Evolutionary conservation across 2,888 invertebrate genomes (phyloP).

Genomic region (Athrips mouffetella): DNA sequence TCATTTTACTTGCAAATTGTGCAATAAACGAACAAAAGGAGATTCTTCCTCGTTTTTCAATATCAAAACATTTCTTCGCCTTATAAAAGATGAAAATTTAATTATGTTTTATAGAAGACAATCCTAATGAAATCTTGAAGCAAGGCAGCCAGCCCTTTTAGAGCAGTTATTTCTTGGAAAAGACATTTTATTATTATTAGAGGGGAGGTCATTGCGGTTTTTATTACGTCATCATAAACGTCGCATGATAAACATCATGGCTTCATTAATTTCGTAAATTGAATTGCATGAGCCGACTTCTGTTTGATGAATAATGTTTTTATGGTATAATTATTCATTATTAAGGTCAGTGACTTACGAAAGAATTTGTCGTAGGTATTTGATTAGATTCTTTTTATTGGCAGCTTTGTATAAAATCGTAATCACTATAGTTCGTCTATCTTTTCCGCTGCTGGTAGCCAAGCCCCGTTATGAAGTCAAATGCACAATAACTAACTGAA

Average conservation of each 20-base stretch:
- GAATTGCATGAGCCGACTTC: conserved; percentile 9
- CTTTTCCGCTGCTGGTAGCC: no score
- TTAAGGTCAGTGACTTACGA: background rate
- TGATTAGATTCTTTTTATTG: no score
- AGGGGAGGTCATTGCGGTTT: conserved; percentile 21
- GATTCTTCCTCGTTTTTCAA: background rate
- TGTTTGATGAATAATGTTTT: conserved; percentile 4
- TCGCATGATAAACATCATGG: conserved; percentile 18
- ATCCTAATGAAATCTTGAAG: conserved; percentile 12
- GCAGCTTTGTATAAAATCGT: no score
- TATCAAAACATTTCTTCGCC: conserved; percentile 3
- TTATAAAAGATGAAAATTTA: conserved; percentile 22
- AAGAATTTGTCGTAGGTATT: background rate
- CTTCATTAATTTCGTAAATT: conserved; percentile 14
- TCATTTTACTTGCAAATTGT: no score
- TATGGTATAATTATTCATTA: background rate
- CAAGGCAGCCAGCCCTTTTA: conserved; percentile 15
- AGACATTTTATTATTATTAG: conserved; percentile 32
- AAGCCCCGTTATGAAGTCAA: no score
- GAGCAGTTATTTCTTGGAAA: conserved; percentile 33
- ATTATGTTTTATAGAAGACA: conserved; percentile 16
- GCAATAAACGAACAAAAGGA: no score
- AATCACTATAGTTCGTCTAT: no score
- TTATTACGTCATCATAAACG: conserved; percentile 23
- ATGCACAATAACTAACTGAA: no score